These are phyloP conservation scores for Nephrotoma flavescens DNA, from an alignment of 2,888 invertebrate species.

Conservation along the genomic window DNA sequence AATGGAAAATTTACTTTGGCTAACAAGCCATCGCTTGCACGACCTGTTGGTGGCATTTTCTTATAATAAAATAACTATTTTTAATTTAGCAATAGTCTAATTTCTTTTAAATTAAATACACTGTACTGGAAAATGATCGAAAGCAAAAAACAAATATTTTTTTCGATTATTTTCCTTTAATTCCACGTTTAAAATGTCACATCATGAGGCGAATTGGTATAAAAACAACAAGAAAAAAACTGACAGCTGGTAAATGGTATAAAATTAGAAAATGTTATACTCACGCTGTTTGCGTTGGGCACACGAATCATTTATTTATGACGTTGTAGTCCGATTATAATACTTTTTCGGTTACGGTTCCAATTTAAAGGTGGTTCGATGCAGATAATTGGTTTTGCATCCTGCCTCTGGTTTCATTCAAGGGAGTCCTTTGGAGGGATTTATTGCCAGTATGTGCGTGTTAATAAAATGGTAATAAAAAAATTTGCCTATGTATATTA, in stretches of 20 bases:
- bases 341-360: no score
- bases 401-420: no score
- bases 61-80: constrained; percentile 15
- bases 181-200: constrained; percentile 11
- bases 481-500: no score
- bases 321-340: no score
- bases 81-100: background rate
- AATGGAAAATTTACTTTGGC: constrained; percentile 87
- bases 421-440: no score
- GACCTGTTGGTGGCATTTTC: constrained; percentile 44
- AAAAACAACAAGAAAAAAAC: background rate
- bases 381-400: no score
- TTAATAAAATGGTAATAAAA: no score
- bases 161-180: background rate
- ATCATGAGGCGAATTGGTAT: background rate
- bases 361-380: no score
- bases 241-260: background rate
- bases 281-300: background rate
- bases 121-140: background rate
- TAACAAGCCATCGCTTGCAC: constrained; percentile 53
- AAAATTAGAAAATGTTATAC: background rate
- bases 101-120: background rate
- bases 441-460: no score
- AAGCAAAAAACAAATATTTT: background rate
- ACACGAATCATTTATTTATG: background rate